These are phyloP conservation scores for Pterostichus madidus DNA, from an alignment of 2,888 invertebrate species.

Conservation along the genomic window DNA sequence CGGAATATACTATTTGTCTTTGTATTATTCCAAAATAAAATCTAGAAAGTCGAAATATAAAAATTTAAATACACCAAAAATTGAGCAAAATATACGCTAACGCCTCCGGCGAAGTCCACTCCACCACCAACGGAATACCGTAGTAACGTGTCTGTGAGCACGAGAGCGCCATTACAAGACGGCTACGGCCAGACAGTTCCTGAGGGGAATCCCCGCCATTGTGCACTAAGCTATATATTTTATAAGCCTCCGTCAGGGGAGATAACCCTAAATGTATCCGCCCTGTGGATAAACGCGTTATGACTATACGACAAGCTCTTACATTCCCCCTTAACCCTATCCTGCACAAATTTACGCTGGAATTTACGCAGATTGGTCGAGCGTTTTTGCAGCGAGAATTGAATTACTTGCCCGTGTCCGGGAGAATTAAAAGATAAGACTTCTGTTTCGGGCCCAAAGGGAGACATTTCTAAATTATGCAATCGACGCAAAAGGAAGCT, in stretches of 20 bases:
- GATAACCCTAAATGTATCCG: constrained; percentile 73
- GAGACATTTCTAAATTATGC: constrained; percentile 62
- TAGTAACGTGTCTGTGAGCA: constrained; percentile 66
- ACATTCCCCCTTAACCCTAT: constrained; percentile 38
- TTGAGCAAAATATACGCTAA: constrained; percentile 13
- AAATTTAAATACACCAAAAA: not conserved
- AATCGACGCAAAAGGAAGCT: constrained; percentile 14
- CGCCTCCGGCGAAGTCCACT: constrained; percentile 19
- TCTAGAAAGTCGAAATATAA: too few relatives aligned
- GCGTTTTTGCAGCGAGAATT: constrained; percentile 42
- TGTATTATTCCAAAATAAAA: too few relatives aligned
- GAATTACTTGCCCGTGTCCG: constrained; percentile 53
- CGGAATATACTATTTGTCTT: too few relatives aligned
- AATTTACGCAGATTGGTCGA: constrained; percentile 46
- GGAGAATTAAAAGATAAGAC: constrained; percentile 62
- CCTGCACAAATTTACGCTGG: not conserved
- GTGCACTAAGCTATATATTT: constrained; percentile 72
- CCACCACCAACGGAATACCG: not conserved
- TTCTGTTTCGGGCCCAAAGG: constrained; percentile 10
- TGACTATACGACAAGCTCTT: constrained; percentile 70
- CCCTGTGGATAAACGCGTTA: constrained; percentile 73
- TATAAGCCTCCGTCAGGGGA: constrained; percentile 71
- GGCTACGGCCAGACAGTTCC: constrained; percentile 63
- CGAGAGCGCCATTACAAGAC: constrained; percentile 59
- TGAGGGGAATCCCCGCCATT: constrained; percentile 70